Percentiles rank a stretch among this genome's conserved stretches.
Evolutionary conservation across 2,797 vertebrate genomes (phyloP).

Genomic region (Knipowitschia caucasica): DNA sequence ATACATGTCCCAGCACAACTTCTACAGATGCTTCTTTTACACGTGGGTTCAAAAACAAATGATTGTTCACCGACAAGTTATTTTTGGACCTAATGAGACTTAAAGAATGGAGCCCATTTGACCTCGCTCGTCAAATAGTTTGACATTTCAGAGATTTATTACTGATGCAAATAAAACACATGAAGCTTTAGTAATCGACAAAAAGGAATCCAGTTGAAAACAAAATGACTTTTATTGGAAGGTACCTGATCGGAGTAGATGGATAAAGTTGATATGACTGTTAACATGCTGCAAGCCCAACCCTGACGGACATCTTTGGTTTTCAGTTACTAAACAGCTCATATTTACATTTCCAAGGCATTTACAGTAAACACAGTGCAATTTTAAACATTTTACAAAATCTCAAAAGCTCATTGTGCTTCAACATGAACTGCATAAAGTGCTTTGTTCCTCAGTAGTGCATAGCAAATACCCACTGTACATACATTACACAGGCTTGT

Average conservation of each 20-base stretch:
- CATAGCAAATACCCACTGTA: slow-evolving; percentile 49
- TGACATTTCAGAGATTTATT: too few species aligned
- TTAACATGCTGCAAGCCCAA: slow-evolving; percentile 36
- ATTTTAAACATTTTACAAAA: slow-evolving; percentile 25
- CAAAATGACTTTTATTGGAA: slow-evolving; percentile 49
- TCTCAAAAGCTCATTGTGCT: slow-evolving; percentile 49
- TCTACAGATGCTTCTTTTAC: too few species aligned
- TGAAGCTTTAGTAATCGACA: too few species aligned
- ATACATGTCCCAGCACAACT: too few species aligned
- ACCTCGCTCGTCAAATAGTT: too few species aligned
- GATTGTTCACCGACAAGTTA: too few species aligned
- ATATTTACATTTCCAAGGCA: slow-evolving; percentile 63
- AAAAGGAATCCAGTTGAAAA: slow-evolving; percentile 2
- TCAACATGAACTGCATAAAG: slow-evolving; percentile 64
- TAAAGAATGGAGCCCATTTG: too few species aligned
- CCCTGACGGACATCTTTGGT: slow-evolving; percentile 70
- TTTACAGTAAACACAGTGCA: slow-evolving; percentile 60
- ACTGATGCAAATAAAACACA: too few species aligned
- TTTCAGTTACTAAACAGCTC: slow-evolving; percentile 43
- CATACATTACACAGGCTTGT: slow-evolving; percentile 12
- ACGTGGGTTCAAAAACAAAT: too few species aligned
- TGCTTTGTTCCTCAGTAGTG: slow-evolving; percentile 77
- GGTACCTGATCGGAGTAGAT: slow-evolving; percentile 37
- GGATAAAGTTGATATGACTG: slow-evolving; percentile 16
- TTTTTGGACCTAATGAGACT: too few species aligned